A percentile compares a stretch with the other conserved stretches of the same genome.
Conservation (phyloP, 2,113 vertebrate species). For the Muscicapa adusta region DNA sequence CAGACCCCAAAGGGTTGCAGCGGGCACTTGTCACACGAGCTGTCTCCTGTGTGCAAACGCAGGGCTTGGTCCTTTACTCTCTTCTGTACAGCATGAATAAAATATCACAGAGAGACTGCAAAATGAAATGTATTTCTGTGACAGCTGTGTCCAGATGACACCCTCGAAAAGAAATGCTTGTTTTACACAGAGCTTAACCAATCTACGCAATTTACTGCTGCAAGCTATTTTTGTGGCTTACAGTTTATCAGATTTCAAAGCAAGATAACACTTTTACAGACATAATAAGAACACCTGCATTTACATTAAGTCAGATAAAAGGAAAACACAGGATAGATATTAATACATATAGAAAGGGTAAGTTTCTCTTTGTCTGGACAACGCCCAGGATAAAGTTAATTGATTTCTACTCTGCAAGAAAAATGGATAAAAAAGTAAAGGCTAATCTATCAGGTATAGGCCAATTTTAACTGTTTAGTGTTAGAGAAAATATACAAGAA, state of each 20-base stretch:
- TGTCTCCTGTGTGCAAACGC: neutral
- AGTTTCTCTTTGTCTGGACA: neutral
- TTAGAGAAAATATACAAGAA: neutral
- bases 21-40: neutral
- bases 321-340: neutral
- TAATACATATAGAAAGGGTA: neutral
- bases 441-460: neutral
- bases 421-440: neutral
- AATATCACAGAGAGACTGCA: neutral
- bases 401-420: neutral
- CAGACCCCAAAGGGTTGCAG: neutral
- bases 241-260: conserved; percentile 41
- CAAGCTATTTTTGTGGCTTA: conserved; percentile 24
- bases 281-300: conserved; percentile 42
- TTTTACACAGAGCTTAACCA: conserved; percentile 33
- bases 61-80: neutral
- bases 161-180: neutral
- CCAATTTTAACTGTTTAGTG: neutral
- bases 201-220: neutral
- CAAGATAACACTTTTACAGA: neutral
- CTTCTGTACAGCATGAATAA: conserved; percentile 23
- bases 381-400: neutral
- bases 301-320: conserved; percentile 18
- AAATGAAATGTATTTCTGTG: neutral
- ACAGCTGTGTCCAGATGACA: neutral